phyloP scores from a whole-genome alignment of 1,140 invertebrate species.

The Holcopasites calliopsidis region DNA sequence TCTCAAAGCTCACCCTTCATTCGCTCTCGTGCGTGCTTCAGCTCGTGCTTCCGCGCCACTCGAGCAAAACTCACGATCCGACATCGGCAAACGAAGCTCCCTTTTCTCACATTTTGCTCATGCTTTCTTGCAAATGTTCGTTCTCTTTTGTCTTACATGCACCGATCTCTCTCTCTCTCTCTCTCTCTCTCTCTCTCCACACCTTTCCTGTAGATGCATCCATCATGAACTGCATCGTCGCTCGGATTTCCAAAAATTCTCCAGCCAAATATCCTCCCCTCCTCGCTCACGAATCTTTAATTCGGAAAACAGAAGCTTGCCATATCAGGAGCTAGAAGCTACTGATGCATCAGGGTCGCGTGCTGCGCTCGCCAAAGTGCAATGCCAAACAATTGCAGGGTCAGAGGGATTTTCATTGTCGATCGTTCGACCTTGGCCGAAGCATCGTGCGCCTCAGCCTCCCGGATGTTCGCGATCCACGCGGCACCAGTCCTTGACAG shows the following conservation, averaged over 20 bases:
- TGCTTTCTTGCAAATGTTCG: background rate
- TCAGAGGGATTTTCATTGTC: slow-evolving; percentile 32
- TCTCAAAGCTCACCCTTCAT: slow-evolving; percentile 8
- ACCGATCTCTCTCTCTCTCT: background rate
- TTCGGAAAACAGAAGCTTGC: background rate
- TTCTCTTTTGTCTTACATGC: background rate
- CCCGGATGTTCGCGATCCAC: background rate
- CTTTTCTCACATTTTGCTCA: background rate
- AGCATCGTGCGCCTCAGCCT: background rate
- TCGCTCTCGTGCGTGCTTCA: slow-evolving; percentile 11
- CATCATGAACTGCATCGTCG: no score
- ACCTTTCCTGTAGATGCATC: no score
- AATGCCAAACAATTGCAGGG: slow-evolving; percentile 40
- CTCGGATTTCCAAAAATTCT: background rate
- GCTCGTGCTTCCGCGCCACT: background rate
- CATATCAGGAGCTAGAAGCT: background rate
- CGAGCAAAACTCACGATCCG: background rate
- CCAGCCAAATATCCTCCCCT: background rate
- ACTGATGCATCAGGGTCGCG: background rate
- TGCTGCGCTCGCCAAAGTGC: slow-evolving; percentile 15
- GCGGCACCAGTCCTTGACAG: background rate
- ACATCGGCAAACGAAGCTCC: background rate
- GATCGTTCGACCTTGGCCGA: slow-evolving; percentile 34
- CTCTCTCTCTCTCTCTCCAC: background rate
- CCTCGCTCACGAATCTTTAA: no score